phyloP scores from a whole-genome alignment of 2,797 vertebrate genomes.

The Columba guinea region DNA sequence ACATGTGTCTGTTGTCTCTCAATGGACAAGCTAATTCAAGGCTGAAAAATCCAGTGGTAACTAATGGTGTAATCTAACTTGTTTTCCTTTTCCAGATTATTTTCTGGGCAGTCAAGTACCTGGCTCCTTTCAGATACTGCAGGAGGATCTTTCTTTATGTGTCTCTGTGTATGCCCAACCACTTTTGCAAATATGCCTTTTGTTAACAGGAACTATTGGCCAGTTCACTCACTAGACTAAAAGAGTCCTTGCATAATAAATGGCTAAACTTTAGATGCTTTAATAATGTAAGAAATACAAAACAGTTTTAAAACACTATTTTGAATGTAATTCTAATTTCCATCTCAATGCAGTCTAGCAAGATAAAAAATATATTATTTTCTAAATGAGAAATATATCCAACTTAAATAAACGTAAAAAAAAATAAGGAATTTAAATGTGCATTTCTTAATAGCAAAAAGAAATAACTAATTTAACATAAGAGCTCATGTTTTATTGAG shows the following conservation, averaged over 20 bases:
- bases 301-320: background rate
- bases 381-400: background rate
- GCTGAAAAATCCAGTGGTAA: background rate
- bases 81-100: background rate
- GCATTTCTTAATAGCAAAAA: background rate
- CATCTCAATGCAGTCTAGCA: background rate
- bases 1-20: background rate
- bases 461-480: background rate
- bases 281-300: background rate
- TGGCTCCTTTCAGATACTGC: background rate
- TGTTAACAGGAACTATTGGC: background rate
- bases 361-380: background rate
- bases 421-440: background rate
- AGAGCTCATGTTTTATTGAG: background rate
- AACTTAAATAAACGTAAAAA: background rate
- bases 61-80: background rate
- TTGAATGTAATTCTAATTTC: background rate
- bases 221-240: background rate
- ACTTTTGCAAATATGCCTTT: background rate
- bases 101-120: background rate
- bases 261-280: background rate
- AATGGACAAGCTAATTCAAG: background rate
- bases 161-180: background rate
- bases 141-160: background rate
- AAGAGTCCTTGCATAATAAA: background rate